phyloP scores from a whole-genome alignment of 2,113 vertebrate species.

The Melospiza georgiana region DNA sequence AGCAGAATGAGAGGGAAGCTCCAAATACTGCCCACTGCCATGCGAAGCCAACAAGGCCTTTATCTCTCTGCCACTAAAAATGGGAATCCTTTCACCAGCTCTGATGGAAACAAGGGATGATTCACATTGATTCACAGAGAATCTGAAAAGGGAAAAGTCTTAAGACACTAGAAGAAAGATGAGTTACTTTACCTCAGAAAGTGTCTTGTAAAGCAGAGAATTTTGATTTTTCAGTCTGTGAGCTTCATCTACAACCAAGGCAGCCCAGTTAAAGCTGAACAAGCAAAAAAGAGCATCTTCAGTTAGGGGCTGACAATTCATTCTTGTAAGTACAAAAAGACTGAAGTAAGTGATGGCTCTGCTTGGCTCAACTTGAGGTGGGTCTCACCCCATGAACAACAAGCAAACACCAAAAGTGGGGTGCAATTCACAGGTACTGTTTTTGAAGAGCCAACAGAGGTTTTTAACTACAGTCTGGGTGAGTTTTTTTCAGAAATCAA shows the following conservation, averaged over 20 bases:
- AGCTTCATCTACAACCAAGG: slow-evolving; percentile 91
- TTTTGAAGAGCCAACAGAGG: not conserved
- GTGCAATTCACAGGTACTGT: not conserved
- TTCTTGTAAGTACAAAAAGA: not conserved
- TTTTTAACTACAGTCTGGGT: not conserved
- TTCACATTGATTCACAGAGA: not conserved
- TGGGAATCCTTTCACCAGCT: not conserved
- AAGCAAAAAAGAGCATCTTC: not conserved
- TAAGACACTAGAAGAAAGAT: not conserved
- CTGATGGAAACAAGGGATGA: not conserved
- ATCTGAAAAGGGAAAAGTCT: not conserved
- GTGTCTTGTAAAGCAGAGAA: slow-evolving; percentile 83
- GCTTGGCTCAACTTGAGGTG: not conserved
- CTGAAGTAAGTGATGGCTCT: not conserved
- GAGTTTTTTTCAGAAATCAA: not conserved
- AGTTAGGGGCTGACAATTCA: not conserved
- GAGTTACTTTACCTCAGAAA: slow-evolving; percentile 80
- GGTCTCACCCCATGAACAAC: not conserved
- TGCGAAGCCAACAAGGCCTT: not conserved
- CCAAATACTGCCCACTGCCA: not conserved
- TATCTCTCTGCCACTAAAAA: not conserved
- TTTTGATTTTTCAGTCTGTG: slow-evolving; percentile 91
- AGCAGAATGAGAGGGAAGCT: not conserved
- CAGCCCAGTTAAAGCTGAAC: slow-evolving; percentile 73
- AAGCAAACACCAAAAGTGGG: not conserved